Base-by-base conservation (phyloP, 1,140 invertebrate species). In the Megathymus violae region DNA sequence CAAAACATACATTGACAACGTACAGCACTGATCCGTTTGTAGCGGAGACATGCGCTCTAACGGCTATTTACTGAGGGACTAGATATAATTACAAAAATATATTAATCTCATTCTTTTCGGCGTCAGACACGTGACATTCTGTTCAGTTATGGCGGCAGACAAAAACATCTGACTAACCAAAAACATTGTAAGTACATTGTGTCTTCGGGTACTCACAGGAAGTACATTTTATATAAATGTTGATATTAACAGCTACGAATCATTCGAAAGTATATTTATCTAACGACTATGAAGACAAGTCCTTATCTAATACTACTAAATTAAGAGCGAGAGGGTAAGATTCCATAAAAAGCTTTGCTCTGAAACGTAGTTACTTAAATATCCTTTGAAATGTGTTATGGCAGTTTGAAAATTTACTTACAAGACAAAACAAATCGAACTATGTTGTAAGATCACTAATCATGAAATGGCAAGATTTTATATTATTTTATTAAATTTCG, bases 1-100 rank as follows among this genome's bases (percentile, higher is more conserved):
- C 44, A 19, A 44, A 43, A 25, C 38, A 27, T 17, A 73, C 47
- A 70, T 4, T 36, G 36, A 6, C 10, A 36, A 5, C 48, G 4
- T 43, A 36, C 15, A 15, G 9, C 9, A 31, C 1, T 31, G 9
- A 31, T 4, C 27, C 27, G 27, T 31, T 31, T 4, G 27, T 9
- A 7, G 27, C 5, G 19, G 19, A 22, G 19, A 22, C 19, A 31
- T 31, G 1, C 4, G 9, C 9, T 1, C 27, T 31, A 27, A 44
- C n/a, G 14, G 38, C 13, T 25, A 56, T 10, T 14, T 9, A 41
- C 9, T 25, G 40, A 11, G 40, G 22, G 52, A 56, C 22, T 44
- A 56, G 40, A 56, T 16, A 43, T 17, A 0, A 6, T 7, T 52
- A 11, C 19, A 41, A 43, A 43, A 43, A 43, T 15, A 43, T 11